These are phyloP conservation scores for Phalacrocorax carbo DNA, from an alignment of 2,113 vertebrate species.

Conservation along the genomic window DNA sequence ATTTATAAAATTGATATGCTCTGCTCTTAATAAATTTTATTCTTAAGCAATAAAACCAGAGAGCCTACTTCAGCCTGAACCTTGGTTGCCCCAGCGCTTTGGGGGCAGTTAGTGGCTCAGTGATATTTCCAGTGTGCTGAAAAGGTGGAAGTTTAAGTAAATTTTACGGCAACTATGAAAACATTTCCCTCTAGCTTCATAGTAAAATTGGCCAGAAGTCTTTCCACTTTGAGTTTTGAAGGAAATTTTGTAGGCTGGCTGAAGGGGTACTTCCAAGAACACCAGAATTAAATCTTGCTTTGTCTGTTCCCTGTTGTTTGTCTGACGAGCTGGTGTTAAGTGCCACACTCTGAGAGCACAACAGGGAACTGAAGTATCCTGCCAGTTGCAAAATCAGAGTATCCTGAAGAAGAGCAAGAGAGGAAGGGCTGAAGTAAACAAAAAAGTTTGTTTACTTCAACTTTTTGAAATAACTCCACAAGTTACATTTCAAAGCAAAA, in stretches of 20 bases:
- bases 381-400: neutral
- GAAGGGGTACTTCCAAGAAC: neutral
- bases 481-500: slow-evolving; percentile 61
- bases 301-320: neutral
- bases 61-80: slow-evolving; percentile 15
- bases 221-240: neutral
- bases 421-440: neutral
- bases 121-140: slow-evolving; percentile 12
- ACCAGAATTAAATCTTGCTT: neutral
- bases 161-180: slow-evolving; percentile 7
- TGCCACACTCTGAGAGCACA: neutral
- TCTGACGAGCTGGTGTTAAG: neutral
- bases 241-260: neutral
- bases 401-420: neutral
- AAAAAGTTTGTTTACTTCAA: neutral
- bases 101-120: neutral
- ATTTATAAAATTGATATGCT: slow-evolving; percentile 13
- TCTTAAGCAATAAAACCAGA: slow-evolving; percentile 14
- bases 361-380: neutral
- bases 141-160: slow-evolving; percentile 32
- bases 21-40: neutral
- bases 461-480: slow-evolving; percentile 17
- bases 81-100: neutral
- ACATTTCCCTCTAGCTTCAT: neutral
- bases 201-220: neutral